Base-by-base conservation (phyloP, 53 echinoderm and acorn worm species). In the Apostichopus leukothele region DNA sequence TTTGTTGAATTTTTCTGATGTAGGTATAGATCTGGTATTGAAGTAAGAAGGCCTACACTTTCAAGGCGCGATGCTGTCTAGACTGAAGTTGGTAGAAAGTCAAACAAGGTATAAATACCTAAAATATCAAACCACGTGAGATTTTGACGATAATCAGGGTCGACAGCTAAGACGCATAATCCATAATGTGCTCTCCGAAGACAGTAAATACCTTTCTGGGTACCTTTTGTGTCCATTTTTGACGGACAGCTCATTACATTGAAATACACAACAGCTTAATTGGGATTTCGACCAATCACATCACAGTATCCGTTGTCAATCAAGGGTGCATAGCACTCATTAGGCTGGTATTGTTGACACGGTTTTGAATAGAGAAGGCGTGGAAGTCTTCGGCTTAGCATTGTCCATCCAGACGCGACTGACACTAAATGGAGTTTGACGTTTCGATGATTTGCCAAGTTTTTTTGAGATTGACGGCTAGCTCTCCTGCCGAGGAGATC, bases 341-440 rank as follows among this genome's bases (percentile, higher is more conserved):
- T 86, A 86, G 71, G 50, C 26, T 22, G 51, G 61, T 14, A 86
- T 86, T 67, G 86, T 86, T 86, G 86, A 86, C 86, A 86, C 67
- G 86, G 50, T 68, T 86, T 86, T 86, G 67, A 67, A 86, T 86
- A 67, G 68, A 22, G 84, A 86, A 86, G 86, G 86, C 86, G 86
- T 86, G 86, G 86, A 86, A 86, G 13, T 50, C 57, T 59, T 60
- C 13, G 67, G 81, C 20, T 81, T 81, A 81, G 54, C 7, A 81
- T 81, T 79, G 79, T 79, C 54, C 16, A 19, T 54, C 21, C 4
- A 54, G 81, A 81, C 54, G 51, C 20, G 19, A 54, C 21, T 53
- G 71, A 18, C n/a, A 54, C 14, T 81, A 54, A 81, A 81, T 79
- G 51, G n/a, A 39, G 39, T 79, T 52, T 79, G 79, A 79, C 79